Evolutionary conservation across 2,797 vertebrate genomes (phyloP), one percentile per base, ranked within the genome.

Genomic region (Trematomus bernacchii): DNA sequence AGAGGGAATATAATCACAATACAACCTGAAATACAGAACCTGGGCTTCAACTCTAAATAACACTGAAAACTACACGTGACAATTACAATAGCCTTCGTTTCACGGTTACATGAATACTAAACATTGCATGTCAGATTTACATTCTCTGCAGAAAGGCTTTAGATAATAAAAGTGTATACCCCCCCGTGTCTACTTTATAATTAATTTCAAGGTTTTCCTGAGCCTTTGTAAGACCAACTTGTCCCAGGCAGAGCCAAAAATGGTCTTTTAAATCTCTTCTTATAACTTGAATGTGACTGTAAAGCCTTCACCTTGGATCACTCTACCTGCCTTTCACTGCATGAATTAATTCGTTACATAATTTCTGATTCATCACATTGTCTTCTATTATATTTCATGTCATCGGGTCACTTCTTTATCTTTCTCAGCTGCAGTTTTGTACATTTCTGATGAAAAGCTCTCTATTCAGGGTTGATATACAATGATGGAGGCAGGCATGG

Each of bases 381-480:
- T 42, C 19, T 53, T 58, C 53, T 12, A 4, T 40, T 33, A 23
- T 44, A 57, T 62, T 30, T 16, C 13, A 53, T 13, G 21, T 42
- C 43, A 67, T 23, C 51, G 16, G 1, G 12, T 52, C 8, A 42
- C 30, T 62, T 84, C n/a, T 53, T 27, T 30, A 58, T 84, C 10
- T 53, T 27, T 23, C 54, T 57, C 27, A 55, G 19, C 46, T 76
- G 37, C 64, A 54, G 47, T 58, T 62, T 64, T 43, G 1, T 19
- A 69, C n/a, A 42, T 60, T 47, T 66, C n/a, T 21, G 11, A 37
- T 62, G 9, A 27, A 66, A 30, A 43, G 21, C 55, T 65, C 44
- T 55, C 10, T 44, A 60, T 23, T 54, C n/a, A 57, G 65, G 50
- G 51, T 27, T 58, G 42, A 60, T 57, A 6, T 27, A 46, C 55